Base-by-base conservation (phyloP, 2,113 vertebrate genomes). In the Malurus alboscapulatus region DNA sequence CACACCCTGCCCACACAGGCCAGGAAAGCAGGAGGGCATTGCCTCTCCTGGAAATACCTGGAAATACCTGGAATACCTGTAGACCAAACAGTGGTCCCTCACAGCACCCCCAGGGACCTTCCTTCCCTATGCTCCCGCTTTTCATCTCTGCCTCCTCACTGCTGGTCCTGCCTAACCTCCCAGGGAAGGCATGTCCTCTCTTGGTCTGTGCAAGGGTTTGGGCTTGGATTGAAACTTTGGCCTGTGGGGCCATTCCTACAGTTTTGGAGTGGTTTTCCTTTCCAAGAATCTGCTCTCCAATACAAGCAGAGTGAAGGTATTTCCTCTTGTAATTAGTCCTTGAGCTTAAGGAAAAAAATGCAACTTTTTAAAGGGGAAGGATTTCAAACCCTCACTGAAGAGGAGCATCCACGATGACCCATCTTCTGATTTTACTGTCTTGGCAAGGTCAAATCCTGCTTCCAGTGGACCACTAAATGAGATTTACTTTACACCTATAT, bases 51-150 rank as follows among this genome's bases (percentile, higher is more conserved):
- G 74, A 91, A 95, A 94, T 94, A 91, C 87, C 94, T 96, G 81
- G 74, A 91, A 95, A 94, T 94, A 91, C 94, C 84, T 93, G 94
- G 94, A 92, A 95, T 95, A 69, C 87, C 54, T 96, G 74, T 77
- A 65, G 65, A 69, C 25, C 61, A 48, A 57, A 57, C 3, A 12
- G 8, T 50, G 15, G 30, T 93, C 25, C 40, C 26, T 89, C 54
- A 10, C 13, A 82, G 66, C 80, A 63, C 24, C 11, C 14, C 2
- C 25, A 22, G 1, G 69, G 58, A 76, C 42, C 58, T 72, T 45
- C 36, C 62, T 34, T 61, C 27, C 45, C 58, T 40, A 6, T 0
- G 0, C 20, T 93, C 21, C 69, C 62, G 27, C 26, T 84, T 95
- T 75, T 80, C 11, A 1, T 20, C 51, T 87, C 73, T 61, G 38